phyloP scores from a whole-genome alignment of 2,797 vertebrate species.

The Acestrorhynchus altus region DNA sequence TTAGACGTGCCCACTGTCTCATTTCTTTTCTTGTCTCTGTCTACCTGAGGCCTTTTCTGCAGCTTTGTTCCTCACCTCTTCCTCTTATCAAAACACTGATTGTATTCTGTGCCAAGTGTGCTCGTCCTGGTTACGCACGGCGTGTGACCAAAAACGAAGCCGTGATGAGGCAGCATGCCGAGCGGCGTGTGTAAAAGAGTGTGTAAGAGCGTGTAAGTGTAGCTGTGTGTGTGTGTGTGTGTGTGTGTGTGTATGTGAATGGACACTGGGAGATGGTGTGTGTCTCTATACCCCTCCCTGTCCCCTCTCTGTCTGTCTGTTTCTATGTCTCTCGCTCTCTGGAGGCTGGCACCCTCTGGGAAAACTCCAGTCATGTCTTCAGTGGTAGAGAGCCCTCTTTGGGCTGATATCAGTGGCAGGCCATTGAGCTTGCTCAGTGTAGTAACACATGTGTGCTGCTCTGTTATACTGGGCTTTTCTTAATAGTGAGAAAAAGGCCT shows the following conservation, averaged over 20 bases:
- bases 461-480: background rate
- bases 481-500: background rate
- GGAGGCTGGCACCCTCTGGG: conserved; percentile 63
- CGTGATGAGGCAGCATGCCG: conserved; percentile 35
- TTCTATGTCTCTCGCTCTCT: conserved; percentile 31
- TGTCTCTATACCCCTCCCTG: conserved; percentile 61
- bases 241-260: conserved; percentile 26
- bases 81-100: conserved; percentile 38
- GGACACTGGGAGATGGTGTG: conserved; percentile 38
- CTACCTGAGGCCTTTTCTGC: conserved; percentile 35
- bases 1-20: conserved; percentile 15
- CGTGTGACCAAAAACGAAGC: conserved; percentile 27
- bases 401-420: conserved; percentile 66
- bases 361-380: conserved; percentile 69
- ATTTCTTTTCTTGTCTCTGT: conserved; percentile 30
- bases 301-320: conserved; percentile 49
- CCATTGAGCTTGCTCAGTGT: conserved; percentile 41
- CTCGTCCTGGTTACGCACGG: conserved; percentile 38
- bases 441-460: background rate
- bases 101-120: conserved; percentile 35
- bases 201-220: background rate
- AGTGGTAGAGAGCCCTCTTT: conserved; percentile 78
- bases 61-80: conserved; percentile 22
- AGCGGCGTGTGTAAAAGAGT: conserved; percentile 16
- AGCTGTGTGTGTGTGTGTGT: background rate